These are phyloP conservation scores for Agriotes lineatus DNA, from an alignment of 2,888 invertebrate genomes.

Conservation along the genomic window DNA sequence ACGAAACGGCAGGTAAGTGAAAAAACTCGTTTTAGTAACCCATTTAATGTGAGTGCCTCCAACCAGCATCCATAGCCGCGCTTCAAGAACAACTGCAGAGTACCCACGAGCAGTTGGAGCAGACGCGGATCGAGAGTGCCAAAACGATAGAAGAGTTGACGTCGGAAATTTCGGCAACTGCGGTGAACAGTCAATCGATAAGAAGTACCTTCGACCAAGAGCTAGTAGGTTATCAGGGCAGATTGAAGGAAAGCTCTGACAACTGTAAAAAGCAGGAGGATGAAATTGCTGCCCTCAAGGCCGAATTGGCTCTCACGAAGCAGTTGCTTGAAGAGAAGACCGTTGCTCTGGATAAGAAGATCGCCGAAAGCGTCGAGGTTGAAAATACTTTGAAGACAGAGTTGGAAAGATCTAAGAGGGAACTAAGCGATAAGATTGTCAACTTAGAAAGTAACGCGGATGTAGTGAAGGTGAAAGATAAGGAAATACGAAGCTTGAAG, in stretches of 20 bases:
- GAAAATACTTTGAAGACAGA: constrained; percentile 57
- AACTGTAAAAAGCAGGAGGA: constrained; percentile 31
- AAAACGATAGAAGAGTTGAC: constrained; percentile 10
- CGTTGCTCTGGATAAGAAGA: constrained; percentile 48
- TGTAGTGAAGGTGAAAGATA: constrained; percentile 59
- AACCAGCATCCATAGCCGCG: constrained; percentile 9
- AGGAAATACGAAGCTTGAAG: constrained; percentile 58
- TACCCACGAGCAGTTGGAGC: constrained; percentile 42
- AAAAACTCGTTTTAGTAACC: background rate
- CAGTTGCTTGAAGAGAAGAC: constrained; percentile 52
- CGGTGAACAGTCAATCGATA: background rate
- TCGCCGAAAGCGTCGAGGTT: constrained; percentile 43
- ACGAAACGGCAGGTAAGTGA: constrained; percentile 68
- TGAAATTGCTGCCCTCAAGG: constrained; percentile 35
- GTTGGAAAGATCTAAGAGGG: constrained; percentile 59
- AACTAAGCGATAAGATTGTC: constrained; percentile 69
- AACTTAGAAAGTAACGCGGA: constrained; percentile 70
- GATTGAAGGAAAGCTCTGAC: constrained; percentile 9
- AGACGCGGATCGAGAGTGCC: constrained; percentile 33
- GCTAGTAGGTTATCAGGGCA: constrained; percentile 30
- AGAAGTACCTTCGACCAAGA: constrained; percentile 27
- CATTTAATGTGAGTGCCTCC: background rate
- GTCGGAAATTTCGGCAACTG: constrained; percentile 1
- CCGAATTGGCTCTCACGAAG: constrained; percentile 41
- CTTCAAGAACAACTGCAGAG: constrained; percentile 49